Evolutionary conservation across 2,888 invertebrate species (phyloP), one percentile per base, ranked within the genome.

Genomic region (Drosophila rubida): DNA sequence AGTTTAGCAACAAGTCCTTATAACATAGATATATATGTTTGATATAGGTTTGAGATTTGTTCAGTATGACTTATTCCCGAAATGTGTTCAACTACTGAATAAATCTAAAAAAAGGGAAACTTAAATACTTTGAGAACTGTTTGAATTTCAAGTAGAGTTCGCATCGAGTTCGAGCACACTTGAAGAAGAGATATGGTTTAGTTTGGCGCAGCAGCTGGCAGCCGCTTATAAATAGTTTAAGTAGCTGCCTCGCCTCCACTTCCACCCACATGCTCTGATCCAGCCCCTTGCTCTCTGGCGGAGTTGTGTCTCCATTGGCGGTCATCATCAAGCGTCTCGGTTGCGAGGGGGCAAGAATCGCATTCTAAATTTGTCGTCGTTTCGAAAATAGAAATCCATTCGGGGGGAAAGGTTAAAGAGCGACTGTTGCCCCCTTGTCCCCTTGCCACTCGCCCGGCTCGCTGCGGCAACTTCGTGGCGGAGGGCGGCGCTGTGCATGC

Each of bases 371-470:
- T 73, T 69, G 55, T 65, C 59, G 22, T 55, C 65, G 44, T 41
- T 57, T 46, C 14, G 9, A 54, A 75, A 75, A 73, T 75, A 75
- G 57, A 69, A 65, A 23, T 37, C 32, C 37, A 45, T 39, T 39
- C 27, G 7, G 23, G 32, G 16, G 53, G 11, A 58, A 69, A 73
- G 75, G 74, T 73, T 69, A 74, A 74, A 74, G 74, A 53, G 41
- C 73, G 37, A 35, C 25, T 23, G 4, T 16, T 46, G 46, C 14
- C 39, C 19, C 4, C 39, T 7, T 41, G 22, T 16, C 22, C 13
- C 42, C n/a, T n/a, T 11, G 0, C 42, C 42, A 30, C 11, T 3
- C 4, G 11, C 5, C n/a, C 32, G 4, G 32, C 32, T 30, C n/a
- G 30, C 4, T 25, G 51, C 35, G 37, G 53, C 37, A 54, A 54